phyloP scores from a whole-genome alignment of 2,113 vertebrate species.

The Mastomys natalensis region DNA sequence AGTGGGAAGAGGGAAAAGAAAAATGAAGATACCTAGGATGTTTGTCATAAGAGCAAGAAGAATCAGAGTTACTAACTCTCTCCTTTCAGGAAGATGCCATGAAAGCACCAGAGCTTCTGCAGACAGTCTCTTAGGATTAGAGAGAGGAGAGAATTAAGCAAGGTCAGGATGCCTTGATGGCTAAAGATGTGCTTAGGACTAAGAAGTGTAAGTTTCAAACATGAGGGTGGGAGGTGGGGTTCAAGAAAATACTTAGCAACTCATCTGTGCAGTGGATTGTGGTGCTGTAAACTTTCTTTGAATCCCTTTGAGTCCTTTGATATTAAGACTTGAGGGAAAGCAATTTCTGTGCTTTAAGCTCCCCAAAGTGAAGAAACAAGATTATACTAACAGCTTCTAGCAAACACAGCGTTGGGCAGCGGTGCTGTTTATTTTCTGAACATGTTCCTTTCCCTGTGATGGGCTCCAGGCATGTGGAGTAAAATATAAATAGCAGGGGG shows the following conservation, averaged over 20 bases:
- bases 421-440: slow-evolving; percentile 44
- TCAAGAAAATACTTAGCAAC: neutral
- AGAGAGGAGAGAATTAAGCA: neutral
- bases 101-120: neutral
- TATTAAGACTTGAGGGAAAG: slow-evolving; percentile 29
- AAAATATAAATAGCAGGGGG: neutral
- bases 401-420: neutral
- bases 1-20: neutral
- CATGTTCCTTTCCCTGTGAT: neutral
- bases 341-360: slow-evolving; percentile 30
- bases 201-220: neutral
- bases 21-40: neutral
- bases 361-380: slow-evolving; percentile 19
- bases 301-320: neutral
- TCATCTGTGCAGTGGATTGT: neutral
- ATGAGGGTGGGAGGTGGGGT: neutral
- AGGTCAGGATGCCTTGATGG: too few relatives aligned
- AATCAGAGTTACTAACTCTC: neutral
- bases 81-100: neutral
- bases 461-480: neutral
- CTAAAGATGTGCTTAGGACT: neutral
- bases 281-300: neutral
- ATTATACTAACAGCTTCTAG: slow-evolving; percentile 41
- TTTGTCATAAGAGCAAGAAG: neutral
- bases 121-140: neutral